A percentile compares a stretch with the other conserved stretches of the same genome.
These are phyloP conservation scores for Drosophila lutescens DNA, from an alignment of 2,888 invertebrate genomes.

Conservation along the genomic window DNA sequence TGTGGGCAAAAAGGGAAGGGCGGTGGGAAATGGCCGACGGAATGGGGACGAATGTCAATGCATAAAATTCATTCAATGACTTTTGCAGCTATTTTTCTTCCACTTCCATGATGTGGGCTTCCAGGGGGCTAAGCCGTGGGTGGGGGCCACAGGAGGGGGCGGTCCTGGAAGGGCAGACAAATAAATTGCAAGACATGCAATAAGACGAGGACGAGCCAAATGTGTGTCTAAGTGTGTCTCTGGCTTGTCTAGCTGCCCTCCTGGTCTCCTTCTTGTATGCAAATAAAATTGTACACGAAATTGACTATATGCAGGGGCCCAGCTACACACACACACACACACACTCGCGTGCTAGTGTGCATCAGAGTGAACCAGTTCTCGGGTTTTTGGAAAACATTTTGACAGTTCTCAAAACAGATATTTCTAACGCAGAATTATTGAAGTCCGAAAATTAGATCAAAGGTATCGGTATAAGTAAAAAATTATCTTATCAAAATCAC, in stretches of 20 bases:
- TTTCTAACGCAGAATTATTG: too few relatives aligned
- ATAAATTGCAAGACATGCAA: conserved; percentile 81
- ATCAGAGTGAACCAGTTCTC: conserved; percentile 14
- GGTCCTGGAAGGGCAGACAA: conserved; percentile 55
- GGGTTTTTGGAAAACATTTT: neutral
- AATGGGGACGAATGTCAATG: conserved; percentile 69
- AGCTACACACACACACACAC: neutral
- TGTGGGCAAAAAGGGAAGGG: neutral
- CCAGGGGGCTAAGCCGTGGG: neutral
- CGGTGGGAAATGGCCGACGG: conserved; percentile 8
- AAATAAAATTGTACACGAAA: conserved; percentile 79
- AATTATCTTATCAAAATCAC: too few relatives aligned
- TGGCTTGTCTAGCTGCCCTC: conserved; percentile 36
- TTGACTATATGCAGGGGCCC: conserved; percentile 63
- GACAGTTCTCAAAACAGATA: neutral
- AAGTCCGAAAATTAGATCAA: too few relatives aligned
- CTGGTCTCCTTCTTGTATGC: conserved; percentile 58
- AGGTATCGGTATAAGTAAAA: too few relatives aligned
- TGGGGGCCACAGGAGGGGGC: conserved; percentile 8
- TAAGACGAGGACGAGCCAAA: conserved; percentile 68
- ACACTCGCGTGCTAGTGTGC: neutral
- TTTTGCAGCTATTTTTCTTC: conserved; percentile 73
- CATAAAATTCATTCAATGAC: conserved; percentile 73
- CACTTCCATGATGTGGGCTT: conserved; percentile 36
- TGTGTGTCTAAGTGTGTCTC: conserved; percentile 62